Base-by-base conservation (phyloP, 2,888 invertebrate genomes). In the Oligia fasciuncula region DNA sequence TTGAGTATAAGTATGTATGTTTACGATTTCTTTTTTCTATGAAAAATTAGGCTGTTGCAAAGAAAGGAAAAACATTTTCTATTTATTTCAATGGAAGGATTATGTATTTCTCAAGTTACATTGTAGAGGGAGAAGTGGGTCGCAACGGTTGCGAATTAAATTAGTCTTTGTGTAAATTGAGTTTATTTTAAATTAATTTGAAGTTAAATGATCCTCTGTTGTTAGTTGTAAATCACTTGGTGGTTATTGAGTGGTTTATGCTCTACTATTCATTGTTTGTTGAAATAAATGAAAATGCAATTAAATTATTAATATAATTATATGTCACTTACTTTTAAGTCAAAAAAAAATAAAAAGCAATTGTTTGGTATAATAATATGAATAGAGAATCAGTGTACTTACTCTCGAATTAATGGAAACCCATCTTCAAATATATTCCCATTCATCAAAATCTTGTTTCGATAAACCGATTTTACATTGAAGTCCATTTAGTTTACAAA, bases 91-190 rank as follows among this genome's bases (percentile, higher is more conserved):
- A 57, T 13, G 70, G 43, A 60, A 71, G 29, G 57, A 57, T 70
- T 71, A 65, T 46, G 43, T 35, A 19, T 23, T 35, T 29, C 11
- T 4, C 40, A 14, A 67, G n/a, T 76, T 46, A 17, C 51, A 35
- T 17, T 63, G 23, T 63, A 23, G 17, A 76, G n/a, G 19, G 13
- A 23, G 63, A 46, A 76, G 60, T 69, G 5, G 43, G 43, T 35
- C 17, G 8, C 29, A 43, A 29, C 0, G 8, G 3, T 13, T n/a
- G 11, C 51, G 51, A 17, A 63, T 63, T 80, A 65, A 80, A 65
- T 68, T 68, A 9, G 8, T 51, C 6, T 0, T 43, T 23, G 17
- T 60, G 70, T 49, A 40, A 79, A 72, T 80, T 80, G 35, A 72
- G 63, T 76, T 69, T 29, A 60, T 66, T 54, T 40, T 43, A 63